These are phyloP conservation scores for Diadumene lineata DNA, from an alignment of 92 coral and sea anemone genomes.

Conservation along the genomic window DNA sequence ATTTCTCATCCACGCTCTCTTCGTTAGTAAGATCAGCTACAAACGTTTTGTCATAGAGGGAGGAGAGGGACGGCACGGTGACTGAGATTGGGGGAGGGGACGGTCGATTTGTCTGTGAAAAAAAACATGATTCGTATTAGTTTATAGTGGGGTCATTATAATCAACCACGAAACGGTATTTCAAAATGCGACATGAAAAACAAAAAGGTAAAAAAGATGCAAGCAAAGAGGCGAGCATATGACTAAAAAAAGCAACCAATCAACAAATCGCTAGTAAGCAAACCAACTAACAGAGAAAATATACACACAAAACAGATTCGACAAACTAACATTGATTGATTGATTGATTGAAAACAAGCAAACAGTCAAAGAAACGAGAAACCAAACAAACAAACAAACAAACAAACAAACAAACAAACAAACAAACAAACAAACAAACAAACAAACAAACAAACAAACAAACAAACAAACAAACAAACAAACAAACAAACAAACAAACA, in stretches of 20 bases:
- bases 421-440: background rate
- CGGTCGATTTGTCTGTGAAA: slow-evolving; percentile 17
- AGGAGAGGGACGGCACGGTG: slow-evolving; percentile 22
- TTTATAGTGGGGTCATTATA: too few relatives aligned
- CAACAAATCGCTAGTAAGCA: too few relatives aligned
- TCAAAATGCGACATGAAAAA: too few relatives aligned
- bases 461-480: background rate
- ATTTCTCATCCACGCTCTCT: slow-evolving; percentile 88
- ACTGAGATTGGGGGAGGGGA: slow-evolving; percentile 44
- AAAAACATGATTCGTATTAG: too few relatives aligned
- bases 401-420: background rate
- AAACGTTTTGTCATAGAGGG: slow-evolving; percentile 45
- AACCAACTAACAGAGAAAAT: too few relatives aligned
- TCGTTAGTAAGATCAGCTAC: slow-evolving; percentile 78
- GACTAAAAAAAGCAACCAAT: too few relatives aligned
- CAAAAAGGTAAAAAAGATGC: too few relatives aligned
- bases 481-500: background rate
- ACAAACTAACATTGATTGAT: too few relatives aligned
- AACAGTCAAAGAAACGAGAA: background rate
- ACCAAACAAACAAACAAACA: background rate
- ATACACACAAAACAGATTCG: too few relatives aligned
- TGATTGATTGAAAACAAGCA: too few relatives aligned
- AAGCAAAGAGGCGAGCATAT: too few relatives aligned
- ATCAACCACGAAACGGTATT: too few relatives aligned
- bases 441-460: background rate